Evolutionary conservation across 1,140 invertebrate species (phyloP), one percentile per base, ranked within the genome.

Genomic region (Diorhabda carinulata): DNA sequence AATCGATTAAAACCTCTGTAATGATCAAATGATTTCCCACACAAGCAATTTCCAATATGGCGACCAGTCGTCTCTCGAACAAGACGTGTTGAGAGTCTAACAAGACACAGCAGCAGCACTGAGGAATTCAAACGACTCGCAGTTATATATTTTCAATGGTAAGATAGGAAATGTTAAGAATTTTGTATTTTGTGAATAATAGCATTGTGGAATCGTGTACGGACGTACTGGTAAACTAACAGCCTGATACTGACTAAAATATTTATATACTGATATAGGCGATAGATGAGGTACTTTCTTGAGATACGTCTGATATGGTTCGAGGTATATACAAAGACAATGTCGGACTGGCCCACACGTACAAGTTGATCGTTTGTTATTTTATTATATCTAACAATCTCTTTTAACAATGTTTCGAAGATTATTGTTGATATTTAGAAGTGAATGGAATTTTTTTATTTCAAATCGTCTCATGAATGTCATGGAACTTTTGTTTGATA

Each of bases 181-280:
- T 73, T 70, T 64, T 73, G 72, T 73, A 73, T 70, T 70, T 64
- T 62, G 66, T 73, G 67, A 73, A 73, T 73, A 73, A 73, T 73
- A 73, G 72, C 69, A 68, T 67, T 73, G 72, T 70, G 61, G 61
- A 73, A 56, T 65, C 68, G 68, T 73, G 72, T 73, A 73, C 58
- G 52, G 63, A 40, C 63, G 65, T 63, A 68, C 62, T 62, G 69
- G 72, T 66, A 43, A 62, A 62, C 61, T 62, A 62, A 42, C 4
- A 62, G 61, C 8, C 61, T 10, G 59, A 61, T 61, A 41, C 41
- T 62, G 42, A 43, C 61, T 62, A 43, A 71, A 68, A 68, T 70
- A 70, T 70, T 52, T 70, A 65, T 70, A 70, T 66, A 60, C 52
- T 64, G 57, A 66, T 70, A 66, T 58, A 70, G 65, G 64, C 69